Conservation (phyloP, 2,888 invertebrate genomes). For the Hyppa rectilinea region DNA sequence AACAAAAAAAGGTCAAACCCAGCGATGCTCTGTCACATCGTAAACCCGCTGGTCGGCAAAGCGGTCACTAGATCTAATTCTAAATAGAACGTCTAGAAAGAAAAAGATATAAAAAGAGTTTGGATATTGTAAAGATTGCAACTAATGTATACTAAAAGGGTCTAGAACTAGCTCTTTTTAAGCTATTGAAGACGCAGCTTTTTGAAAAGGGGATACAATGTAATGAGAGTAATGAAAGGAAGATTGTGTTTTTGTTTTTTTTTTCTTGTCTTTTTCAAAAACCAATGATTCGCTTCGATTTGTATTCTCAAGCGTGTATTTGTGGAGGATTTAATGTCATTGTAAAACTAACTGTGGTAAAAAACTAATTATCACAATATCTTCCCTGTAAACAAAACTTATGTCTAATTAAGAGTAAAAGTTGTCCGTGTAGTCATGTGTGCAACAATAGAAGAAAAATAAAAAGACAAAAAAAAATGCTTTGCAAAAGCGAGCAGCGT, state of each 20-base stretch:
- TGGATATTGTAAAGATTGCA: slow-evolving; percentile 64
- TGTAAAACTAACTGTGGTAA: slow-evolving; percentile 48
- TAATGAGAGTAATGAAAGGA: slow-evolving; percentile 45
- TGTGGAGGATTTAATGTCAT: slow-evolving; percentile 24
- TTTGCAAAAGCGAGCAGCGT: slow-evolving; percentile 90
- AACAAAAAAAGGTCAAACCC: slow-evolving; percentile 75
- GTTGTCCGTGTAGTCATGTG: slow-evolving; percentile 73
- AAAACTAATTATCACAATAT: slow-evolving; percentile 64
- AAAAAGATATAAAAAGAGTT: slow-evolving; percentile 67
- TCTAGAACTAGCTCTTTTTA: slow-evolving; percentile 50
- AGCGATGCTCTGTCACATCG: slow-evolving; percentile 76
- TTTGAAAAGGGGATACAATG: slow-evolving; percentile 38
- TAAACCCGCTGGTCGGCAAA: slow-evolving; percentile 85
- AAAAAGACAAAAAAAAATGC: slow-evolving; percentile 83
- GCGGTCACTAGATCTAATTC: slow-evolving; percentile 79
- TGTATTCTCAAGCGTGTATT: slow-evolving; percentile 45
- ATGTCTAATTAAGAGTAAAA: slow-evolving; percentile 54
- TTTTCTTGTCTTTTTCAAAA: slow-evolving; percentile 41
- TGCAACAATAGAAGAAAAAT: slow-evolving; percentile 72
- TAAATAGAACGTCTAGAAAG: slow-evolving; percentile 74
- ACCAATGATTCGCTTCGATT: slow-evolving; percentile 45
- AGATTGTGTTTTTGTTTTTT: slow-evolving; percentile 39
- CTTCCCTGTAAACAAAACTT: slow-evolving; percentile 58
- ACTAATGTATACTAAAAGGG: slow-evolving; percentile 56
- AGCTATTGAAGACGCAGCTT: slow-evolving; percentile 49